Percentiles rank a stretch among this genome's conserved stretches.
Evolutionary conservation across 2,888 invertebrate species (phyloP).

Genomic region (Sinhomidia bicolor): DNA sequence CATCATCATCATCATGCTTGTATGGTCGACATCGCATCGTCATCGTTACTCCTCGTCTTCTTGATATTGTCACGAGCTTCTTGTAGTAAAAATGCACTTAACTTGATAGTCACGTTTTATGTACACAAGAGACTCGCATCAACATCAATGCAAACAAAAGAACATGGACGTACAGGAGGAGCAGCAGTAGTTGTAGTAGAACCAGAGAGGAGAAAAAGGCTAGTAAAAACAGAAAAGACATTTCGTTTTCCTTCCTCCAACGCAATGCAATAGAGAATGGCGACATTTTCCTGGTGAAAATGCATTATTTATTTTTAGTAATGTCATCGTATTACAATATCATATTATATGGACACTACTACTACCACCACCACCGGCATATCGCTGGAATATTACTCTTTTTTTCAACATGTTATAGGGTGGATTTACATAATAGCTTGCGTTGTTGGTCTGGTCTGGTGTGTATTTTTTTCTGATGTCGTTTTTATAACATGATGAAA

Average conservation of each 20-base stretch:
- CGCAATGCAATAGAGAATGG: constrained; percentile 20
- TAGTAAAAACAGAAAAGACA: background rate
- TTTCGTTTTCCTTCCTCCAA: background rate
- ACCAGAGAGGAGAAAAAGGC: background rate
- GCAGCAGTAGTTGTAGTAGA: too few species aligned
- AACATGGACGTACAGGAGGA: too few species aligned
- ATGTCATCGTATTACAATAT: constrained; percentile 17
- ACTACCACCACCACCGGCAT: background rate
- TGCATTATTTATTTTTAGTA: constrained; percentile 34
- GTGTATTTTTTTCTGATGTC: background rate
- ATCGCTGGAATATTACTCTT: too few species aligned
- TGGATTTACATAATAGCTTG: constrained; percentile 32
- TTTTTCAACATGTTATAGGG: background rate
- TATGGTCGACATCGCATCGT: background rate
- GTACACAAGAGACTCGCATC: constrained; percentile 31
- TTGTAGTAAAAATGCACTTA: constrained; percentile 37
- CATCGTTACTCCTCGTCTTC: constrained; percentile 6
- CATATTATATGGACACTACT: too few species aligned
- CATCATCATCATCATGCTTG: background rate
- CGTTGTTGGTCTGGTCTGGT: background rate
- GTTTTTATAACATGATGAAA: background rate
- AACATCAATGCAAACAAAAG: constrained; percentile 25
- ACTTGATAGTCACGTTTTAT: constrained; percentile 38
- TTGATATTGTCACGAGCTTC: constrained; percentile 30
- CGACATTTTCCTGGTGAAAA: constrained; percentile 4